Percentiles rank a stretch among this genome's conserved stretches.
Conservation (phyloP, 2,888 invertebrate species). For the Apoda limacodes region DNA sequence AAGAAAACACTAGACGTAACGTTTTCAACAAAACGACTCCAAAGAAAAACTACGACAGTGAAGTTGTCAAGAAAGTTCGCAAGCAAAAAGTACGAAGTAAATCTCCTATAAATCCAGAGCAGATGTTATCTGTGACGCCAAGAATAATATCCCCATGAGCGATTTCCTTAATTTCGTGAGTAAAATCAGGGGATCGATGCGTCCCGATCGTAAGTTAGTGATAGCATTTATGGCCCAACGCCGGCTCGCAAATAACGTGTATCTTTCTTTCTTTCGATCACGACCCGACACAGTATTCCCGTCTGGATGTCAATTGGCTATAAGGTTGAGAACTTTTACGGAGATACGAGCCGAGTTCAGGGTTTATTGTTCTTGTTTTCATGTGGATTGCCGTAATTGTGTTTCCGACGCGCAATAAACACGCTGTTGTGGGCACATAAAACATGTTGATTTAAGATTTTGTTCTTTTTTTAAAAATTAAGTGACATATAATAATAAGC, state of each 20-base stretch:
- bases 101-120: slow-evolving; percentile 33
- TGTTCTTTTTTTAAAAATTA: too few species aligned
- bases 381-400: slow-evolving; percentile 31
- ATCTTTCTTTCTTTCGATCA: slow-evolving; percentile 57
- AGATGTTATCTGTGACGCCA: slow-evolving; percentile 31
- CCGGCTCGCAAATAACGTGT: slow-evolving; percentile 49
- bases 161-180: slow-evolving; percentile 69
- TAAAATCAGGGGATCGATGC: slow-evolving; percentile 63
- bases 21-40: slow-evolving; percentile 13
- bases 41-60: slow-evolving; percentile 21
- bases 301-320: slow-evolving; percentile 63
- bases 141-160: slow-evolving; percentile 69
- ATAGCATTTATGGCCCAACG: slow-evolving; percentile 60
- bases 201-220: slow-evolving; percentile 63
- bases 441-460: slow-evolving; percentile 11
- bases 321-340: slow-evolving; percentile 48
- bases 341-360: slow-evolving; percentile 23
- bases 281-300: slow-evolving; percentile 50
- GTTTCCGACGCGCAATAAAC: slow-evolving; percentile 33
- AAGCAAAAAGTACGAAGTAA: slow-evolving; percentile 35
- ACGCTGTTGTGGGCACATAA: slow-evolving; percentile 23
- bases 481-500: too few species aligned
- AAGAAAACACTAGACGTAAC: too few species aligned
- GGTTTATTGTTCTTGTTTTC: slow-evolving; percentile 39
- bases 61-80: slow-evolving; percentile 27